phyloP scores from a whole-genome alignment of 2,797 vertebrate genomes.

The Eulemur albifrons region DNA sequence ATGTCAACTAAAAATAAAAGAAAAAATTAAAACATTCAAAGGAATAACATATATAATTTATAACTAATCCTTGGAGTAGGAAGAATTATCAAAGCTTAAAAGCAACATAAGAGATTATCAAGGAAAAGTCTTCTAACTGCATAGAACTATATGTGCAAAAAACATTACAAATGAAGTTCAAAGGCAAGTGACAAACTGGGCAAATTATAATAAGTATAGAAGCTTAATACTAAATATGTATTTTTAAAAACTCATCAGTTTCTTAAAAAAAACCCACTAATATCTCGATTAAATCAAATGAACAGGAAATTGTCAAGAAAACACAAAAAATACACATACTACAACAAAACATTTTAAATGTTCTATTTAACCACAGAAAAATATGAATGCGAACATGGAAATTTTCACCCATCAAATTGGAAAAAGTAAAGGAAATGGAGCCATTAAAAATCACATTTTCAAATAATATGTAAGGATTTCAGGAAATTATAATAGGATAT shows the following conservation, averaged over 20 bases:
- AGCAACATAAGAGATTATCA: conserved; percentile 28
- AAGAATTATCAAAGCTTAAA: not conserved
- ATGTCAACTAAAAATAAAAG: not conserved
- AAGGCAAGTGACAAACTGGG: conserved; percentile 32
- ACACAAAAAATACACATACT: not conserved
- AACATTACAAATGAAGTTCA: not conserved
- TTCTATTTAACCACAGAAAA: not conserved
- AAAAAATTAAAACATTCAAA: conserved; percentile 4
- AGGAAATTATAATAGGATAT: not conserved
- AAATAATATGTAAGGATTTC: not conserved
- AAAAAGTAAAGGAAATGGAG: conserved; percentile 29
- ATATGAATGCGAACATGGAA: not conserved
- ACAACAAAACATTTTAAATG: not conserved
- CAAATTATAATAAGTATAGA: not conserved
- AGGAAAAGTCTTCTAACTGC: not conserved
- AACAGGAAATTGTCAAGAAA: not conserved
- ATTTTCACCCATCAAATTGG: not conserved
- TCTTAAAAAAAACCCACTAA: not conserved
- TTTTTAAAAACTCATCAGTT: not conserved
- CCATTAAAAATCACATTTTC: conserved; percentile 34
- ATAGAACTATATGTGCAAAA: not conserved
- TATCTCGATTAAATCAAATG: not conserved
- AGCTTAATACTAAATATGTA: not conserved
- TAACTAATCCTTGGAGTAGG: not conserved
- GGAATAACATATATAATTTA: conserved; percentile 30